Evolutionary conservation across 2,797 vertebrate species (phyloP).

Genomic region (Oryzias sinensis): DNA sequence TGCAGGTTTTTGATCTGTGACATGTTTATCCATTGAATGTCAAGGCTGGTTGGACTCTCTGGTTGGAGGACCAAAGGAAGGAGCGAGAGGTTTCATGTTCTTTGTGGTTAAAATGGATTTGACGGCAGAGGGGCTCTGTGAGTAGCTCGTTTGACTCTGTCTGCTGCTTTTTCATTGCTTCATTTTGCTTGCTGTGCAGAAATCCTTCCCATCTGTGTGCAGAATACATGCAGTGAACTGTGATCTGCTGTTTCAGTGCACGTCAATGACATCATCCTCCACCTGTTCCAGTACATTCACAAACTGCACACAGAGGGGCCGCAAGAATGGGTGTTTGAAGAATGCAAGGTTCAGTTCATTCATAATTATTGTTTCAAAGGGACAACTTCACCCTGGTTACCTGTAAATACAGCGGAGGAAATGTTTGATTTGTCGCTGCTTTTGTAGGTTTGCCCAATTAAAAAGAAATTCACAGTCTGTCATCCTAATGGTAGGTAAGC

Average conservation of each 20-base stretch:
- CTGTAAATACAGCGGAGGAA: too few relatives aligned
- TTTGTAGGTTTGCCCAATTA: too few relatives aligned
- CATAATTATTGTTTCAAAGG: neutral
- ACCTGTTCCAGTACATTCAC: conserved; percentile 99
- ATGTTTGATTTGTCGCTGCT: too few relatives aligned
- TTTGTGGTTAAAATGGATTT: conserved; percentile 98
- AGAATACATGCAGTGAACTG: neutral
- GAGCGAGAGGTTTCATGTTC: conserved; percentile 98
- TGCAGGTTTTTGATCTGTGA: too few relatives aligned
- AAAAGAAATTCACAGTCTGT: too few relatives aligned
- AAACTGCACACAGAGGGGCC: conserved; percentile 94
- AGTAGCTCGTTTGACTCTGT: conserved; percentile 57
- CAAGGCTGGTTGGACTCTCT: conserved; percentile 97
- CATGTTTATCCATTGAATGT: neutral
- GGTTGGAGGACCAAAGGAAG: conserved; percentile 96
- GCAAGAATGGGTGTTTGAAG: conserved; percentile 97
- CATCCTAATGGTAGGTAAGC: too few relatives aligned
- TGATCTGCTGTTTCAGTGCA: conserved; percentile 82
- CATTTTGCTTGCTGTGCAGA: conserved; percentile 4
- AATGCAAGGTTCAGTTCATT: conserved; percentile 85
- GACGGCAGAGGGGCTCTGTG: conserved; percentile 96
- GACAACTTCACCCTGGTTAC: too few relatives aligned
- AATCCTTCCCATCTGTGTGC: neutral
- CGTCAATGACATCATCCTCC: conserved; percentile 98
- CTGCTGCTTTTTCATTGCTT: neutral